Evolutionary conservation across 2,113 vertebrate species (phyloP), one percentile per base, ranked within the genome.

Genomic region (Corythoichthys intestinalis): DNA sequence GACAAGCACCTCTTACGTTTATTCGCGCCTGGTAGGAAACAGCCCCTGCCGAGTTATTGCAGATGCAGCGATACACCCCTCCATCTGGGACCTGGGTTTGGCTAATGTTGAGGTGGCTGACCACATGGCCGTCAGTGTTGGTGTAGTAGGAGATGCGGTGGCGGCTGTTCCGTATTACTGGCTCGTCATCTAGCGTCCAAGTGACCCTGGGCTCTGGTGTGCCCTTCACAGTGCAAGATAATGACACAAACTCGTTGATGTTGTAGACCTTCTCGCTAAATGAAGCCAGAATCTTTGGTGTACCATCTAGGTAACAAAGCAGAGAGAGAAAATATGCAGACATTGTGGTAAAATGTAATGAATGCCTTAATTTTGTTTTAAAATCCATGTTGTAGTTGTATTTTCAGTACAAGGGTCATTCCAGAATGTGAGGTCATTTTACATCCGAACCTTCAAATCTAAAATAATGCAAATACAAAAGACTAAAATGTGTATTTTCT

Each of bases 1-100:
- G 97, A 98, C 97, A 99, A 99, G 97, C 97, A 99, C 97, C 97
- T 99, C 97, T 99, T 99, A 99, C 97, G 97, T 99, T 99, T 99
- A 99, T 98, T 98, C 96, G 97, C 95, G 97, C 96, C 97, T 99
- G 97, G 95, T 99, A 99, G 83, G 92, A 93, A 92, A 98, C 93
- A 85, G 96, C 95, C 91, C 97, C 97, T 1, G 97, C 97, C 13
- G 97, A 98, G 88, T 99, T 99, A 93, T 98, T 98, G 90, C 96
- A 97, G 11, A 93, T 94, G 89, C 97, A 99, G 85, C 97, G 96
- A 79, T 99, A 99, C 79, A 99, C 95, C 15, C 97, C 97, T 35
- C 97, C 97, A 0, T 99, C 95, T 2, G 94, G 94, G 75, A 98
- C 97, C 90, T 96, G 95, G 14, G 95, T 94, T 88, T 93, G 95